Conservation (phyloP, 2,888 invertebrate species). For the Stenichneumon culpator region DNA sequence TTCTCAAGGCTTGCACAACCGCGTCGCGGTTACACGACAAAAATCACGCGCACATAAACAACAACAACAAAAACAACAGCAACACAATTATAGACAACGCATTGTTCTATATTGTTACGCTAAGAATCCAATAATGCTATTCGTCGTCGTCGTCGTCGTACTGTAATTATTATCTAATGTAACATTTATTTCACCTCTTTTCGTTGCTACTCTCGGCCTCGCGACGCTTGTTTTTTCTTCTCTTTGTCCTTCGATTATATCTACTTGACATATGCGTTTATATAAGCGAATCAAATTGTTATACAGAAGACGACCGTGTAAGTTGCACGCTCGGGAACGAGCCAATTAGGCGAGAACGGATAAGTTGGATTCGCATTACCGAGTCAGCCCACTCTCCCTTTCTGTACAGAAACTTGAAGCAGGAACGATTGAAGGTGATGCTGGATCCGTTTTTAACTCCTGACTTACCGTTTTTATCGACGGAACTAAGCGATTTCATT, state of each 20-base stretch:
- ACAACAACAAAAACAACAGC: neutral
- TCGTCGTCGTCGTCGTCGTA: conserved; percentile 50
- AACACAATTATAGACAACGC: conserved; percentile 2
- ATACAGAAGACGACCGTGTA: too few relatives aligned
- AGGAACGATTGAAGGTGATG: too few relatives aligned
- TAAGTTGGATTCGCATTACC: too few relatives aligned
- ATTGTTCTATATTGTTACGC: conserved; percentile 48
- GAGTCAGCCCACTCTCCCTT: too few relatives aligned
- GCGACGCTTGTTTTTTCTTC: neutral
- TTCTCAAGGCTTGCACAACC: conserved; percentile 45
- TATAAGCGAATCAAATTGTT: conserved; percentile 8
- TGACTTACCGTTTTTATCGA: too few relatives aligned
- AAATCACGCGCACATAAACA: conserved; percentile 1
- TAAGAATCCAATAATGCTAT: conserved; percentile 44
- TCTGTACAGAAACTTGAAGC: too few relatives aligned
- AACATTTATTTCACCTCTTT: neutral
- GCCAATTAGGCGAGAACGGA: too few relatives aligned
- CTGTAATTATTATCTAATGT: conserved; percentile 21
- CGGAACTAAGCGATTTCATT: too few relatives aligned
- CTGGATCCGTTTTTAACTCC: too few relatives aligned
- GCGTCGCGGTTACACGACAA: neutral
- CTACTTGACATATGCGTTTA: neutral
- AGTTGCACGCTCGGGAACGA: too few relatives aligned
- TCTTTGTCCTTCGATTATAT: neutral
- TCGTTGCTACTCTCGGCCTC: neutral